Evolutionary conservation across 2,888 invertebrate species (phyloP).

Genomic region (Cabera pusaria): DNA sequence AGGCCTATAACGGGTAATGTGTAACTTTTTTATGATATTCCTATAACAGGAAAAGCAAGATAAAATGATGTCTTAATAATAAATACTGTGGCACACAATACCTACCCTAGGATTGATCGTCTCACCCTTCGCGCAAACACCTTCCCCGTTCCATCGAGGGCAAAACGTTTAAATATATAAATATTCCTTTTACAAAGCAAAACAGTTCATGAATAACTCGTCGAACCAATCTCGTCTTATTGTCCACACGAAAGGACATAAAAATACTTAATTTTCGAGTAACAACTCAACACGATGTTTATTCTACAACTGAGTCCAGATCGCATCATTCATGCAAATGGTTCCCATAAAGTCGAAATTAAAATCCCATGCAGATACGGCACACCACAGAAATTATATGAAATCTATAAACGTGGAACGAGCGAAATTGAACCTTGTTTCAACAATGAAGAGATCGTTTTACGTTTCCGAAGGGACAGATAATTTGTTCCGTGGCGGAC

Average conservation of each 20-base stretch:
- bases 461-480: not conserved
- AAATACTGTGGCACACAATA: too few relatives aligned
- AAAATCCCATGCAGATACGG: slow-evolving; percentile 24
- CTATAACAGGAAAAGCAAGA: too few relatives aligned
- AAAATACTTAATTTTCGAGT: slow-evolving; percentile 6
- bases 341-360: slow-evolving; percentile 23
- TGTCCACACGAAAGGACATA: not conserved
- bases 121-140: too few relatives aligned
- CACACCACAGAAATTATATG: not conserved
- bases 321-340: slow-evolving; percentile 25
- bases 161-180: too few relatives aligned
- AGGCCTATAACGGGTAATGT: too few relatives aligned
- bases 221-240: not conserved
- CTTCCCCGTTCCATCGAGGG: too few relatives aligned
- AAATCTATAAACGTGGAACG: not conserved
- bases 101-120: too few relatives aligned
- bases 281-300: slow-evolving; percentile 8
- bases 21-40: too few relatives aligned
- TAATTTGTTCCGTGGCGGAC: slow-evolving; percentile 2
- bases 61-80: too few relatives aligned
- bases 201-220: slow-evolving; percentile 2
- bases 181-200: too few relatives aligned
- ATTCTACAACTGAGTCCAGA: slow-evolving; percentile 13
- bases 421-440: not conserved
- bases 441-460: not conserved